Percentiles rank a stretch among this genome's conserved stretches.
Conservation (phyloP, 64 coral and sea anemone genomes). For the Pachyseris speciosa region DNA sequence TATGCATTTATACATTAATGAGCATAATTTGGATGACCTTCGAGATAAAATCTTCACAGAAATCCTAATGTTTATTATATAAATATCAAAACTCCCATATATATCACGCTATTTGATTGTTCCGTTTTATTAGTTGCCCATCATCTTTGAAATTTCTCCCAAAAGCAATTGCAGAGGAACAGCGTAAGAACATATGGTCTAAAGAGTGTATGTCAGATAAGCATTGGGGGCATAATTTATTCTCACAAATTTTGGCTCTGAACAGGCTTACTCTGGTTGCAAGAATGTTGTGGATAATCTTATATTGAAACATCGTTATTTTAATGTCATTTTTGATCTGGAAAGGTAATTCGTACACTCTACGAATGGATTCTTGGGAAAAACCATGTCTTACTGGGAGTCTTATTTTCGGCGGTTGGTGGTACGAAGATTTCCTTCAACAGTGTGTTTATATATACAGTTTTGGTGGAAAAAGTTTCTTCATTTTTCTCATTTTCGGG, state of each 20-base stretch:
- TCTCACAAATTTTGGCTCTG: slow-evolving; percentile 1
- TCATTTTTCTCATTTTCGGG: neutral
- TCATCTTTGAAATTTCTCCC: neutral
- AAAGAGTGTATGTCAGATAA: neutral
- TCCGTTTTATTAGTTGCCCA: neutral
- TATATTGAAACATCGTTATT: slow-evolving; percentile 18
- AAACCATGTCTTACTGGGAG: neutral
- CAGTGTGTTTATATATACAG: too few relatives aligned
- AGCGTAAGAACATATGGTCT: slow-evolving; percentile 8
- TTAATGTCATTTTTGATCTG: neutral
- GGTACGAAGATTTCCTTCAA: too few relatives aligned
- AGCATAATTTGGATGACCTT: too few relatives aligned
- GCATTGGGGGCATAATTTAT: neutral
- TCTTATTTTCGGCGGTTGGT: neutral
- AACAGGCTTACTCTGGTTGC: neutral
- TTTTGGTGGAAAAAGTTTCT: neutral
- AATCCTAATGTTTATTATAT: too few relatives aligned
- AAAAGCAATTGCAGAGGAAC: neutral
- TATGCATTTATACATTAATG: neutral
- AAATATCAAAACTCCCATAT: neutral
- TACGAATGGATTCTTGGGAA: neutral
- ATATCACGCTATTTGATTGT: neutral
- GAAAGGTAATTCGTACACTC: slow-evolving; percentile 1
- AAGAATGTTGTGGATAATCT: neutral
- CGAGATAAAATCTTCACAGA: too few relatives aligned